A percentile compares a stretch with the other conserved stretches of the same genome.
Conservation (phyloP, 2,113 vertebrate genomes). For the Acanthisitta chloris region DNA sequence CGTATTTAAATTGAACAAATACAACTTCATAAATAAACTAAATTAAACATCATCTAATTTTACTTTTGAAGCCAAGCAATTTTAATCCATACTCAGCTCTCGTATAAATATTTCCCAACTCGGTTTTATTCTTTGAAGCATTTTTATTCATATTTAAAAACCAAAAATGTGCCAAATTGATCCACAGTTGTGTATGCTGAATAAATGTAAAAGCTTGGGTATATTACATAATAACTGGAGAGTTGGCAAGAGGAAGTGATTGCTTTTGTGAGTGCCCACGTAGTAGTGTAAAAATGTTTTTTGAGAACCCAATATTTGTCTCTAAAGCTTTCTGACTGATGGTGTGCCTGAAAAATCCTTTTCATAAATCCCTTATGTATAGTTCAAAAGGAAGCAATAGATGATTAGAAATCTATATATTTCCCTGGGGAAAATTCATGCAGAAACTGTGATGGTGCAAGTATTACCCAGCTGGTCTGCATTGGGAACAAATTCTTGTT, state of each 20-base stretch:
- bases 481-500: not conserved
- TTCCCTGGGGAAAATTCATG: not conserved
- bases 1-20: slow-evolving; percentile 60
- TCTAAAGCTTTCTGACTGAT: not conserved
- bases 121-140: slow-evolving; percentile 35
- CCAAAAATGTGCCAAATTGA: slow-evolving; percentile 23
- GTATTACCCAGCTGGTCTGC: not conserved
- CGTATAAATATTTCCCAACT: slow-evolving; percentile 49
- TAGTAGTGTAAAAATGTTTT: not conserved
- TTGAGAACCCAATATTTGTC: not conserved
- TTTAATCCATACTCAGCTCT: slow-evolving; percentile 38
- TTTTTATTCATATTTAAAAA: slow-evolving; percentile 55
- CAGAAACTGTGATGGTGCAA: not conserved
- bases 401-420: not conserved
- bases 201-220: not conserved
- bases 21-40: slow-evolving; percentile 61
- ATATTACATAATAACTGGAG: not conserved
- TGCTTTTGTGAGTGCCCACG: not conserved
- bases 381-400: not conserved
- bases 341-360: not conserved
- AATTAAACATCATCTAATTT: slow-evolving; percentile 64
- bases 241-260: not conserved
- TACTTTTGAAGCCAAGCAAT: slow-evolving; percentile 51
- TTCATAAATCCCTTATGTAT: not conserved
- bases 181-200: not conserved